Evolutionary conservation across 2,888 invertebrate genomes (phyloP).

Genomic region (Drosophila paramelanica): DNA sequence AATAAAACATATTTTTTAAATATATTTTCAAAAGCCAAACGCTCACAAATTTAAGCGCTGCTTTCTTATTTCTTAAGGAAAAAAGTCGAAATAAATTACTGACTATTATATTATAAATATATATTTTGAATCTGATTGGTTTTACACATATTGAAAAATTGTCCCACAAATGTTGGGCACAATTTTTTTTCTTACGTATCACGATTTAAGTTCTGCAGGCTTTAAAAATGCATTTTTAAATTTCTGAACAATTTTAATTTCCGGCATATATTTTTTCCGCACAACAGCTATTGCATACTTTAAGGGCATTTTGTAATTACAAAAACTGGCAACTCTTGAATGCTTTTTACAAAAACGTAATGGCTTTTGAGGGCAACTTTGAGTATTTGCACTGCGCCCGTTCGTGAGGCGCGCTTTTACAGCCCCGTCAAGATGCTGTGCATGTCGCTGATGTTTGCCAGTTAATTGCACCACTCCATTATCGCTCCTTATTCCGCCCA

Average conservation of each 20-base stretch:
- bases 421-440: not conserved
- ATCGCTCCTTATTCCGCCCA: not conserved
- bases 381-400: constrained; percentile 9
- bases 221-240: not conserved
- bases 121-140: too few relatives aligned
- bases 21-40: too few relatives aligned
- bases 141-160: not conserved
- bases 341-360: not conserved
- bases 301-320: constrained; percentile 1
- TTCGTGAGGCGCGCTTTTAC: not conserved
- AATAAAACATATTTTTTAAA: too few relatives aligned
- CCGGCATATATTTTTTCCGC: not conserved
- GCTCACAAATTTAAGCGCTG: too few relatives aligned
- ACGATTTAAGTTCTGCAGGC: too few relatives aligned
- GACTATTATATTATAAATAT: too few relatives aligned
- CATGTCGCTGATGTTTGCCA: constrained; percentile 1
- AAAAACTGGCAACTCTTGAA: not conserved
- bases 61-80: too few relatives aligned
- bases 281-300: not conserved
- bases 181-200: too few relatives aligned
- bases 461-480: constrained; percentile 29
- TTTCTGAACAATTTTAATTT: not conserved
- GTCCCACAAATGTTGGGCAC: too few relatives aligned
- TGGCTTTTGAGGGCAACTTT: not conserved
- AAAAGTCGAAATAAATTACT: too few relatives aligned